These are phyloP conservation scores for Cataglyphis albicans DNA, from an alignment of 2,888 invertebrate genomes.

Conservation along the genomic window DNA sequence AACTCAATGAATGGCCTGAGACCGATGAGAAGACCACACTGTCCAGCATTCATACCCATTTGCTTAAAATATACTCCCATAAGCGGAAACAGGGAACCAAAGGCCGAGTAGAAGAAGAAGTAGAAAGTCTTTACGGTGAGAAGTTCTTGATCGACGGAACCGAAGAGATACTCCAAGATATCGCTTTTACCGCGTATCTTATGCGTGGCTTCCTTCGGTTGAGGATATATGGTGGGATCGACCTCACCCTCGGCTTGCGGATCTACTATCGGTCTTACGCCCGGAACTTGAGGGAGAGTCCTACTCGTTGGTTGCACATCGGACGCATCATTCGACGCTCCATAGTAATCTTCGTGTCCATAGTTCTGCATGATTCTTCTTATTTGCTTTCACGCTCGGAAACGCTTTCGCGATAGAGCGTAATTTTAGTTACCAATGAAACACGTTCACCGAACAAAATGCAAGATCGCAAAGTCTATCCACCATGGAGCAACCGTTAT, in stretches of 20 bases:
- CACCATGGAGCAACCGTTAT: conserved; percentile 17
- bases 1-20: conserved; percentile 99
- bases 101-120: conserved; percentile 99
- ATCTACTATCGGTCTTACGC: conserved; percentile 91
- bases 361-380: conserved; percentile 81
- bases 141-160: conserved; percentile 95
- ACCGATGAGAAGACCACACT: conserved; percentile 97
- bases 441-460: conserved; percentile 9
- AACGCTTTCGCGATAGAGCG: conserved; percentile 10
- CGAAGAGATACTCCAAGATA: conserved; percentile 93
- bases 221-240: conserved; percentile 93
- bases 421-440: conserved; percentile 4
- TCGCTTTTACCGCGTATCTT: conserved; percentile 96
- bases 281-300: conserved; percentile 78
- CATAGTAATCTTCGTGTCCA: conserved; percentile 81
- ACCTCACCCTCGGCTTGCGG: conserved; percentile 95
- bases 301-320: conserved; percentile 62
- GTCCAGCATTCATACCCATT: conserved; percentile 99
- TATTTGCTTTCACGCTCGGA: conserved; percentile 5
- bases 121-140: conserved; percentile 99
- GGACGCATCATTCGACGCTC: conserved; percentile 48
- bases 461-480: not conserved
- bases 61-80: conserved; percentile 99
- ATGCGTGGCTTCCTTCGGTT: conserved; percentile 95
- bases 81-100: conserved; percentile 98